These are phyloP conservation scores for Anguilla obscura DNA, from an alignment of 2,797 vertebrate species.

Conservation along the genomic window DNA sequence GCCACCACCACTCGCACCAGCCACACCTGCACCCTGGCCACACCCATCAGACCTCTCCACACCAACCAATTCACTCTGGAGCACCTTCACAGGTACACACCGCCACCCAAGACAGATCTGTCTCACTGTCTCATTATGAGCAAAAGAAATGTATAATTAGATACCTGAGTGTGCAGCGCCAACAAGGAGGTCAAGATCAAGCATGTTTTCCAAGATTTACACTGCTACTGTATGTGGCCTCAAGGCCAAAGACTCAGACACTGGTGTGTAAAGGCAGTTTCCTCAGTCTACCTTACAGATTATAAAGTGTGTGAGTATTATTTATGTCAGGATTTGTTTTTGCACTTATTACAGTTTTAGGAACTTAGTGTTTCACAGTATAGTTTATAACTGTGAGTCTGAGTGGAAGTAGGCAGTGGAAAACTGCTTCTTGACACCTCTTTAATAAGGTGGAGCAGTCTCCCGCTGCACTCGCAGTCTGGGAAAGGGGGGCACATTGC, in stretches of 20 bases:
- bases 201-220: not conserved
- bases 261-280: constrained; percentile 22
- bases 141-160: not conserved
- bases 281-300: constrained; percentile 64
- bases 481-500: constrained; percentile 48
- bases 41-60: constrained; percentile 92
- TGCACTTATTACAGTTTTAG: constrained; percentile 51
- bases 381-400: constrained; percentile 63
- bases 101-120: not conserved
- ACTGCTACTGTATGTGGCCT: not conserved
- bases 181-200: not conserved
- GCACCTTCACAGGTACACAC: constrained; percentile 87
- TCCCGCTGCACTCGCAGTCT: not conserved
- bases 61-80: constrained; percentile 86
- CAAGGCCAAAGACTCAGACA: not conserved
- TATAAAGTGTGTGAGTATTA: constrained; percentile 61
- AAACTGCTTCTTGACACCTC: constrained; percentile 74
- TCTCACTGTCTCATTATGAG: not conserved
- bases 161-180: not conserved
- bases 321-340: constrained; percentile 69
- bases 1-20: constrained; percentile 86
- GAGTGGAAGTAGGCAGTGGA: constrained; percentile 72
- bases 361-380: constrained; percentile 63
- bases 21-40: constrained; percentile 85
- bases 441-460: constrained; percentile 71